phyloP scores from a whole-genome alignment of 1,140 invertebrate genomes.

The Samia ricini region DNA sequence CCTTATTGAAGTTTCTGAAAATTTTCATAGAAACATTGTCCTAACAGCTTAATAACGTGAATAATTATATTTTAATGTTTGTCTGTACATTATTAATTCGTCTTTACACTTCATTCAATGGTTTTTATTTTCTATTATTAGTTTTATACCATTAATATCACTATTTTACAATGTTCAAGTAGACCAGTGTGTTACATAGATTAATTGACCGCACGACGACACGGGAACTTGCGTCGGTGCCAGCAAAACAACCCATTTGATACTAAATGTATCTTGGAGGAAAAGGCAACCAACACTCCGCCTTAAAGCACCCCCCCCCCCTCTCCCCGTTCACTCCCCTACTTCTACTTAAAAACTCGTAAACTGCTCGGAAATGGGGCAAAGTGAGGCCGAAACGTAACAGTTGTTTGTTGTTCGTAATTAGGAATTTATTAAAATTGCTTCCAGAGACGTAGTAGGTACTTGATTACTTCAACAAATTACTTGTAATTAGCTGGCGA shows the following conservation, averaged over 20 bases:
- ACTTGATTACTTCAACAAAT: background rate
- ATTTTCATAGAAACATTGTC: too few relatives aligned
- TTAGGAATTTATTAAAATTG: slow-evolving; percentile 7
- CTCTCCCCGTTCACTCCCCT: too few relatives aligned
- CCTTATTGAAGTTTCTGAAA: too few relatives aligned
- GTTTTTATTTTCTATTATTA: too few relatives aligned
- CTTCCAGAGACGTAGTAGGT: background rate
- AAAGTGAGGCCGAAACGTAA: slow-evolving; percentile 4
- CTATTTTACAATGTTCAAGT: background rate
- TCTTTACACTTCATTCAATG: too few relatives aligned
- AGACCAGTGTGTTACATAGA: background rate
- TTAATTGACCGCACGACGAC: background rate
- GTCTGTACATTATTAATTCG: too few relatives aligned
- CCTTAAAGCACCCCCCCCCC: too few relatives aligned
- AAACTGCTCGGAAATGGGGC: slow-evolving; percentile 9
- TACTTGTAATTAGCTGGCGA: background rate
- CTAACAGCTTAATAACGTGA: too few relatives aligned
- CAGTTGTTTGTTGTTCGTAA: slow-evolving; percentile 6
- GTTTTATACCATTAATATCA: background rate
- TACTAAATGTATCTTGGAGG: slow-evolving; percentile 10
- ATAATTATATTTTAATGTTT: too few relatives aligned
- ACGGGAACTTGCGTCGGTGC: background rate
- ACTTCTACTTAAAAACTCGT: slow-evolving; percentile 11
- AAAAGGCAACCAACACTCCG: background rate
- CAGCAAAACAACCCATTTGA: slow-evolving; percentile 6